phyloP scores from a whole-genome alignment of 2,113 vertebrate species.

The Theristicus caerulescens region DNA sequence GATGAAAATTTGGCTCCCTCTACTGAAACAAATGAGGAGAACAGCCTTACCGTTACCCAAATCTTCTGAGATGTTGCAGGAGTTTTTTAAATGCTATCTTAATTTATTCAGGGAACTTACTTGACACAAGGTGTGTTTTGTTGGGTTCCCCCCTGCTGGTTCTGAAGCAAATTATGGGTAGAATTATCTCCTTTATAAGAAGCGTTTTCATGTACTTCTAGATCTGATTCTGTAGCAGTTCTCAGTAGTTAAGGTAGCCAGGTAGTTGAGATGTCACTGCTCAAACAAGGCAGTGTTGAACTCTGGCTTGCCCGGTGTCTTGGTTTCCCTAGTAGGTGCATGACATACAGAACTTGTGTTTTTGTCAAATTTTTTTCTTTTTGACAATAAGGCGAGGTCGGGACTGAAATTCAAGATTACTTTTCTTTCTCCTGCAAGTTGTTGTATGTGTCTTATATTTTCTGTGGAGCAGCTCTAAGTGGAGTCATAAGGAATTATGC shows the following conservation, averaged over 20 bases:
- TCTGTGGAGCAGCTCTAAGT: background rate
- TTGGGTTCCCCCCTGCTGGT: background rate
- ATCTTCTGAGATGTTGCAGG: background rate
- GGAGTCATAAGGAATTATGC: background rate
- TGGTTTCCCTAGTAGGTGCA: background rate
- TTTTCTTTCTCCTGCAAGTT: background rate
- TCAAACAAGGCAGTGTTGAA: background rate
- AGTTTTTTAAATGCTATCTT: background rate
- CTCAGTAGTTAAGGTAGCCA: background rate
- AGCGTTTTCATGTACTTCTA: background rate
- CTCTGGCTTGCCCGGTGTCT: background rate
- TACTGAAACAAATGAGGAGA: constrained; percentile 7
- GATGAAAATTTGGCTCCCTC: constrained; percentile 1
- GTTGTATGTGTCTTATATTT: fast-evolving
- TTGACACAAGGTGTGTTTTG: background rate
- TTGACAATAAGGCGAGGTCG: background rate
- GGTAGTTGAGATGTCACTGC: background rate
- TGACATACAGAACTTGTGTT: fast-evolving
- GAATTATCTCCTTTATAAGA: background rate
- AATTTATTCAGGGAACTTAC: background rate
- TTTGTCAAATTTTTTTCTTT: background rate
- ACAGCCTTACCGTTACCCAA: background rate
- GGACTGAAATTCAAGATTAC: background rate
- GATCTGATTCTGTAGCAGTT: background rate
- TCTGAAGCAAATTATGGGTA: background rate